Evolutionary conservation across 2,113 vertebrate species (phyloP).

Genomic region (Choloepus hoffmanni): DNA sequence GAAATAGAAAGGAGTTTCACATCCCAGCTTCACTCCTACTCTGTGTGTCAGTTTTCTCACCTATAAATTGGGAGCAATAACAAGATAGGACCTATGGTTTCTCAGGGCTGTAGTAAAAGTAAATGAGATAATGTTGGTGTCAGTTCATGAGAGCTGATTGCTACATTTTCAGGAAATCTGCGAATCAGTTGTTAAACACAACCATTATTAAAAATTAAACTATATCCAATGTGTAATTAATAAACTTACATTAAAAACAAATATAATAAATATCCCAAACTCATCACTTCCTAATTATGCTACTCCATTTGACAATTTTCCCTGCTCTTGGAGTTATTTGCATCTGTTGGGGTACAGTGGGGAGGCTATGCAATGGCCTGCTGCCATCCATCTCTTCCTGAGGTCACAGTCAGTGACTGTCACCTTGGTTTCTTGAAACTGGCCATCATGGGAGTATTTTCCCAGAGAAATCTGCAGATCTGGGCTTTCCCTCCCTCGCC

Average conservation of each 20-base stretch:
- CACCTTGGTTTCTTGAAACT: neutral
- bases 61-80: neutral
- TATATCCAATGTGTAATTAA: neutral
- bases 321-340: neutral
- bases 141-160: neutral
- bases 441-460: neutral
- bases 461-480: neutral
- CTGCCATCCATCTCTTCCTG: neutral
- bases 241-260: neutral
- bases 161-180: neutral
- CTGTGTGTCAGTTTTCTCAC: neutral
- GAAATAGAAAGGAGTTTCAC: neutral
- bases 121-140: neutral
- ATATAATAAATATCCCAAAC: neutral
- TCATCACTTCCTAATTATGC: neutral
- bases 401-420: neutral
- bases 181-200: neutral
- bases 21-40: neutral
- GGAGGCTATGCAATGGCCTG: no score
- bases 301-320: no score
- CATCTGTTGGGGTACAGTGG: neutral
- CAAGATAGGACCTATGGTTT: neutral
- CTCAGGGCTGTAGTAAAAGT: conserved; percentile 35
- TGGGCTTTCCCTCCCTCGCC: neutral
- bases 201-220: neutral